These are phyloP conservation scores for Lasioglossum marginatum DNA, from an alignment of 2,888 invertebrate genomes.

Conservation along the genomic window DNA sequence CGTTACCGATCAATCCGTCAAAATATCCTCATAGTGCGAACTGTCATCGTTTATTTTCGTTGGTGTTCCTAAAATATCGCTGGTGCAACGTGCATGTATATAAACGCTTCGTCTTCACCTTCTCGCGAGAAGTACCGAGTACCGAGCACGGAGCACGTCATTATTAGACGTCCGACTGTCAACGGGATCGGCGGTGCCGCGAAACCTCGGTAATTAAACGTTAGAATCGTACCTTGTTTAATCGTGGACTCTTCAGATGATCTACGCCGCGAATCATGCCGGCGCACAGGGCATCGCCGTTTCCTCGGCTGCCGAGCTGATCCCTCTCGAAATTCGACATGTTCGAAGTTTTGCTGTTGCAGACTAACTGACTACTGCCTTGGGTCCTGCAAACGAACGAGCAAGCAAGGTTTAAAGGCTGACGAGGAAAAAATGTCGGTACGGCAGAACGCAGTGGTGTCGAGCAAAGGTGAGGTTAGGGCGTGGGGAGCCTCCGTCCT, in stretches of 20 bases:
- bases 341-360: conserved; percentile 42
- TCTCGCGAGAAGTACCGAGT: not conserved
- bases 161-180: conserved; percentile 32
- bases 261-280: conserved; percentile 88
- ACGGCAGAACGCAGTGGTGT: conserved; percentile 57
- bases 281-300: conserved; percentile 86
- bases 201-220: not conserved
- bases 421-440: conserved; percentile 55
- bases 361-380: conserved; percentile 51
- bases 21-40: not conserved
- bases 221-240: conserved; percentile 88
- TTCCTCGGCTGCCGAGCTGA: conserved; percentile 87
- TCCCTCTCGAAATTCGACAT: conserved; percentile 85
- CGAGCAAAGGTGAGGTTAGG: conserved; percentile 52
- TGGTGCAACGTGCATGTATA: not conserved
- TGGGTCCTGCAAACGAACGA: conserved; percentile 61
- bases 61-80: not conserved
- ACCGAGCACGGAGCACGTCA: conserved; percentile 22
- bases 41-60: not conserved
- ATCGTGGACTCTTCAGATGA: conserved; percentile 88
- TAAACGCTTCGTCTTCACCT: not conserved
- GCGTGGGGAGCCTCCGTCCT: conserved; percentile 44
- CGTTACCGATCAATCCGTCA: not conserved
- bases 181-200: conserved; percentile 14
- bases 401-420: conserved; percentile 30